These are phyloP conservation scores for Tylochromis polylepis DNA, from an alignment of 2,113 vertebrate species.

Conservation along the genomic window DNA sequence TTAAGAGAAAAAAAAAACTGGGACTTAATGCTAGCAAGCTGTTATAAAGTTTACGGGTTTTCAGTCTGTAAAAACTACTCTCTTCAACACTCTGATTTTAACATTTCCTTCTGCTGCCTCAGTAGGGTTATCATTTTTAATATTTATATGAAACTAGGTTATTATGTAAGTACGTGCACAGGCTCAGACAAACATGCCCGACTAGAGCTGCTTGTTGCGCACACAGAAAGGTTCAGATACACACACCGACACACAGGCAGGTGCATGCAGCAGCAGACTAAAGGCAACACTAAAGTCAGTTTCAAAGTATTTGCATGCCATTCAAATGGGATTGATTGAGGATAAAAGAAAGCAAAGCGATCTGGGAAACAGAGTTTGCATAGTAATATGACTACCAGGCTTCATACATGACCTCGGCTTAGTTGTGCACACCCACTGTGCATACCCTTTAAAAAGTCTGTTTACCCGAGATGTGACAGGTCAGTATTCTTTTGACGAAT, in stretches of 20 bases:
- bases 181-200: neutral
- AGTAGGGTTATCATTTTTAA: neutral
- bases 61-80: accelerated
- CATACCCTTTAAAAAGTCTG: neutral
- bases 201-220: neutral
- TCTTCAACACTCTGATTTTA: neutral
- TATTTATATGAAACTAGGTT: neutral
- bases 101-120: neutral
- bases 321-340: constrained; percentile 62
- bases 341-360: constrained; percentile 26
- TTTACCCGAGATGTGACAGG: constrained; percentile 11
- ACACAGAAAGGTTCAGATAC: constrained; percentile 2
- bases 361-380: constrained; percentile 26
- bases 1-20: neutral
- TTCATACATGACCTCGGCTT: neutral
- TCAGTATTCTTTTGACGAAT: constrained; percentile 23
- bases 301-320: constrained; percentile 66
- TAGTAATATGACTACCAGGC: neutral
- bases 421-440: neutral
- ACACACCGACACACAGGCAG: neutral
- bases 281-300: constrained; percentile 53
- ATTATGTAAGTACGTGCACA: neutral
- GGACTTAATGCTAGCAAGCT: neutral
- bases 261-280: neutral
- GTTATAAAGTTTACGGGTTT: neutral